Conservation (phyloP, 1,140 invertebrate species). For the Centruroides sculpturatus region DNA sequence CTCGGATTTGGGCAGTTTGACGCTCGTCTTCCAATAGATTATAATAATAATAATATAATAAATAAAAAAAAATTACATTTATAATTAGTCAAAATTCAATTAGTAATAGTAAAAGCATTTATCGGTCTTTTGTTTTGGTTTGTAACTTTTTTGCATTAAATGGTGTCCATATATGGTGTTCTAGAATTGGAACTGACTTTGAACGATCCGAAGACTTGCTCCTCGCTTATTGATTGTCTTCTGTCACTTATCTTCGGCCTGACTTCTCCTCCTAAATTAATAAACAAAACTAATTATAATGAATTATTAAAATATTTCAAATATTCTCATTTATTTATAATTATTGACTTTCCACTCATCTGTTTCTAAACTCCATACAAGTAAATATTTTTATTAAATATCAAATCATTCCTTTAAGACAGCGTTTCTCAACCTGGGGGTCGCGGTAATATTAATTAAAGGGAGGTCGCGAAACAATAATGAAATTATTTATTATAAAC, state of each 20-base stretch:
- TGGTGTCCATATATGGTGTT: conserved; percentile 94
- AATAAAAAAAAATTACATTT: conserved; percentile 85
- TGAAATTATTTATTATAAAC: too few species aligned
- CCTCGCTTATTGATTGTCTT: not conserved
- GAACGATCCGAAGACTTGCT: conserved; percentile 59
- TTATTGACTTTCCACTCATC: too few species aligned
- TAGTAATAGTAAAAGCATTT: conserved; percentile 99
- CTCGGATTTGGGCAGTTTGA: conserved; percentile 39
- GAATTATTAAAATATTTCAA: too few species aligned
- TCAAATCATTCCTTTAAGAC: too few species aligned
- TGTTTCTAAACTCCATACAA: too few species aligned
- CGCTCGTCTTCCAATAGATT: conserved; percentile 75
- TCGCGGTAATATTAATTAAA: too few species aligned
- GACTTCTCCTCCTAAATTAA: not conserved
- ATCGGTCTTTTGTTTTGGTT: conserved; percentile 94
- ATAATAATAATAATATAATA: too few species aligned
- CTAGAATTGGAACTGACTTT: conserved; percentile 72
- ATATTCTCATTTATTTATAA: too few species aligned
- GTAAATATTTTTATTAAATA: too few species aligned
- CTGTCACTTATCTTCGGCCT: not conserved
- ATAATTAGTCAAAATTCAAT: conserved; percentile 81
- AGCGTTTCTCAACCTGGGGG: too few species aligned
- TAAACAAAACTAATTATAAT: too few species aligned
- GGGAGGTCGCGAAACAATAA: too few species aligned
- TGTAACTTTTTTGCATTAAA: conserved; percentile 79